Conservation (phyloP, 2,797 vertebrate genomes). For the Fringilla coelebs region DNA sequence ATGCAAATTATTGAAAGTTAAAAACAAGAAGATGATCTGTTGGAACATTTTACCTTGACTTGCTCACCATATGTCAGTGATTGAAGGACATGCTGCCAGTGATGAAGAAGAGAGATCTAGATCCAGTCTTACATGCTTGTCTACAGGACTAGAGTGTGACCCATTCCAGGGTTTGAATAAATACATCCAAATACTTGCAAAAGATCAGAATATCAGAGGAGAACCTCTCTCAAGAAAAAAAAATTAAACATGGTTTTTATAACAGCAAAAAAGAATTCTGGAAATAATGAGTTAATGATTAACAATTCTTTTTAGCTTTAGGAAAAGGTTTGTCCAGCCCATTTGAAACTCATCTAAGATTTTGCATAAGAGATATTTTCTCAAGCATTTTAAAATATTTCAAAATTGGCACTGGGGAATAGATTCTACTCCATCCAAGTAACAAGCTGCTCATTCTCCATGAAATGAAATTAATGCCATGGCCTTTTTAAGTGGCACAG, state of each 20-base stretch:
- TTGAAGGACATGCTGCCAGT: background rate
- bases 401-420: background rate
- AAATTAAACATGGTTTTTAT: background rate
- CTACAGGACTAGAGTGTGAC: background rate
- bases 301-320: background rate
- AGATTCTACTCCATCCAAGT: constrained; percentile 35
- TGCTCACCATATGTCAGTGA: background rate
- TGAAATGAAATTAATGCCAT: constrained; percentile 62
- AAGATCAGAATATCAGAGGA: background rate
- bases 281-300: background rate
- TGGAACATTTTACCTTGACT: background rate
- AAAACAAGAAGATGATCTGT: background rate
- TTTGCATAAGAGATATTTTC: background rate
- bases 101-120: background rate
- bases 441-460: constrained; percentile 52
- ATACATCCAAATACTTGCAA: background rate
- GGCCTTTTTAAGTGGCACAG: constrained; percentile 38
- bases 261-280: background rate
- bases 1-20: background rate
- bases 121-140: background rate
- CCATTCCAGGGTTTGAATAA: background rate
- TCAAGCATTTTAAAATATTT: constrained; percentile 26
- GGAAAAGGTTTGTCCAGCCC: background rate
- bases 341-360: background rate
- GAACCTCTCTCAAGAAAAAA: background rate